Base-by-base conservation (phyloP, 2,797 vertebrate species). In the Sparus aurata region DNA sequence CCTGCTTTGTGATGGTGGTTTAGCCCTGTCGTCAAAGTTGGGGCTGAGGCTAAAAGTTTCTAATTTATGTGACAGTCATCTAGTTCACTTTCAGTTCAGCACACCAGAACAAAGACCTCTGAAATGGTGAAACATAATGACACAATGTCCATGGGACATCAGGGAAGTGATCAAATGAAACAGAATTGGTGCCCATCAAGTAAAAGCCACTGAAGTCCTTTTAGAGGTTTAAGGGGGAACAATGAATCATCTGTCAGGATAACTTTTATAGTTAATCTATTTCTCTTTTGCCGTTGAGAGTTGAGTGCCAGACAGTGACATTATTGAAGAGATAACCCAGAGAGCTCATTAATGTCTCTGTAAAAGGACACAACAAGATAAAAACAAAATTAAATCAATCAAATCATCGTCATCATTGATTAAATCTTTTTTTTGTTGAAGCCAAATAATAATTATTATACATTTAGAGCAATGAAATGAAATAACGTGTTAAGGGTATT, bases 131-230 rank as follows among this genome's bases (percentile, higher is more conserved):
- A 60, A 55, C 71, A 53, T 0, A 0, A 30, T 15, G 50, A 55
- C 71, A 53, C 0, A 0, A 30, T 15, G 50, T 85, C 45, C 70
- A 58, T 34, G 3, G n/a, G 30, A 53, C 47, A 63, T 87, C 63
- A 16, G 46, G 27, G 76, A 50, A 69, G 11, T 25, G 73, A 79
- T 71, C n/a, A 67, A 77, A 75, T 68, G 17, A 65, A 82, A 63
- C 18, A 18, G 61, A 76, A 43, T 23, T 47, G 4, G 18, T 34
- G 47, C 30, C 58, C 49, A 70, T 62, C 0, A 1, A 77, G 30
- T 58, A 18, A 70, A 69, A 75, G 41, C 13, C 18, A 17, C 53
- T 59, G 17, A 60, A 70, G 49, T 70, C 62, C 55, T 80, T 38
- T 45, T 67, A 45, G 73, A 12, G 38, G 57, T 50, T 41, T 43